Base-by-base conservation (phyloP, 2,888 invertebrate genomes). In the Agrotis clavis region DNA sequence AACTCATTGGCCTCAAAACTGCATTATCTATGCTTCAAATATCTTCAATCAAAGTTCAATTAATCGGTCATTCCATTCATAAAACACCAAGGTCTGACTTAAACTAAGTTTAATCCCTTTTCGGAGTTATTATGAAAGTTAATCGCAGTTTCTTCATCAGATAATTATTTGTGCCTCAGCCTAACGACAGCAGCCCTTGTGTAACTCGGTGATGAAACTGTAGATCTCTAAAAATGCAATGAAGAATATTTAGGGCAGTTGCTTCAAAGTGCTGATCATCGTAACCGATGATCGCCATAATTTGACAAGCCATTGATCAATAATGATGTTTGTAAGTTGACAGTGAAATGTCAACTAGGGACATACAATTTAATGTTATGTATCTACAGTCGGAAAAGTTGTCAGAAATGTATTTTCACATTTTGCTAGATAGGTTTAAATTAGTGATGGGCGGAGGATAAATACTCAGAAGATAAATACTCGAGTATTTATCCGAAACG, bases 131-230 rank as follows among this genome's bases (percentile, higher is more conserved):
- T 71, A 50, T 71, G 77, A 77, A 79, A 84, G 67, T 48, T 41
- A 71, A 51, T 56, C 30, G 62, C 60, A 9, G 69, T 87, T 81
- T 78, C 81, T 62, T 48, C 79, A 87, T 25, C 59, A n/a, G 54
- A 9, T 87, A 81, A 87, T 87, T 87, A 81, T 78, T 76, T 63
- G 74, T 81, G 77, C 74, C 84, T 84, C 76, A 63, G 51, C 67
- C 59, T 60, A 60, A 25, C 67, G 56, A 71, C 64, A 73, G 18
- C 59, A 78, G 65, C 74, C 79, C 74, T 86, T 82, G 82, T 72
- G 87, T 61, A 86, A 83, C 21, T 35, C 11, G 50, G 9, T 81
- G 71, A 50, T 61, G 84, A 81, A 83, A 81, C 76, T 67, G 41
- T n/a, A 64, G 78, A 70, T 81, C 81, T 69, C 65, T 67, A 67